A percentile compares a stretch with the other conserved stretches of the same genome.
Evolutionary conservation across 2,113 vertebrate species (phyloP).

Genomic region (Poeciliopsis occidentalis): DNA sequence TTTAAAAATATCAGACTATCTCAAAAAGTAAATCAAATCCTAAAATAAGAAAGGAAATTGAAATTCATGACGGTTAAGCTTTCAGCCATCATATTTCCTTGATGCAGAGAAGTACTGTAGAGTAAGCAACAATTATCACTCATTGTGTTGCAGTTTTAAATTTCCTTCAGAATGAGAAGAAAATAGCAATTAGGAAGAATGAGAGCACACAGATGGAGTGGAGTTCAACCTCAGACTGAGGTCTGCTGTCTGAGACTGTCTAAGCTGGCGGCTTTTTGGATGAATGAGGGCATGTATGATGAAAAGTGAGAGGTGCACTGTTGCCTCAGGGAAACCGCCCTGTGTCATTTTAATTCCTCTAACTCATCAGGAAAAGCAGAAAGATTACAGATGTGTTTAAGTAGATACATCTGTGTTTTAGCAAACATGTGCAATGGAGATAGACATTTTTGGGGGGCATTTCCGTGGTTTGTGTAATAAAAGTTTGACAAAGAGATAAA

Average conservation of each 20-base stretch:
- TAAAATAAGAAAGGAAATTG: background rate
- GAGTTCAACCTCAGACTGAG: conserved; percentile 34
- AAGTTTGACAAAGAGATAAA: conserved; percentile 60
- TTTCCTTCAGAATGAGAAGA: conserved; percentile 51
- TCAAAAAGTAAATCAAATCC: background rate
- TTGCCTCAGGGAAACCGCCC: conserved; percentile 36
- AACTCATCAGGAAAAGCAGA: conserved; percentile 22
- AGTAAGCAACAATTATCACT: conserved; percentile 37
- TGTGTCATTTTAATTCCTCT: conserved; percentile 47
- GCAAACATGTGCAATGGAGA: conserved; percentile 33
- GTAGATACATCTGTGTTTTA: conserved; percentile 44
- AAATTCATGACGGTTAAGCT: background rate
- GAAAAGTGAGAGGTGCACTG: conserved; percentile 22
- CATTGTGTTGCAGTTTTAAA: conserved; percentile 45
- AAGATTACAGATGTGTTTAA: conserved; percentile 27
- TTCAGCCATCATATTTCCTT: conserved; percentile 29
- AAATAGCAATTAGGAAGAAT: conserved; percentile 66
- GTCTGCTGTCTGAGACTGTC: conserved; percentile 38
- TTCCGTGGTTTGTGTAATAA: conserved; percentile 62
- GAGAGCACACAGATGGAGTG: conserved; percentile 27
- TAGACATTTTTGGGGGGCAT: conserved; percentile 46
- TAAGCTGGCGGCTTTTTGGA: conserved; percentile 35
- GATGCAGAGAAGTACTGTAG: conserved; percentile 24
- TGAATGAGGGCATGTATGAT: conserved; percentile 47
- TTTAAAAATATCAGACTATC: conserved; percentile 6